Evolutionary conservation across 2,888 invertebrate genomes (phyloP).

Genomic region (Willowsia nigromaculata): DNA sequence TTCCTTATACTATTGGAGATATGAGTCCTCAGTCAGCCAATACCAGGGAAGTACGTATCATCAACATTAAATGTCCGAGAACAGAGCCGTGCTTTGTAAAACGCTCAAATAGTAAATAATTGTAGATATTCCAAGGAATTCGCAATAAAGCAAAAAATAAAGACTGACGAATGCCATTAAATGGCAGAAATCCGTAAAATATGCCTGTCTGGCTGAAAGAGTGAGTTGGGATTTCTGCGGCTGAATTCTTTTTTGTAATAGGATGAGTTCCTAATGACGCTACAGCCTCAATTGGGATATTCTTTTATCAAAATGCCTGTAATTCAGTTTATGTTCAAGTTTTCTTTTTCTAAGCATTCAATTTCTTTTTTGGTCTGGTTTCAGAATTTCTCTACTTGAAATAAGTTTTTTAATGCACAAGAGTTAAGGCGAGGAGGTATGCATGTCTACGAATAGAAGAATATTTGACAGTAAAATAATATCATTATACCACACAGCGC

Average conservation of each 20-base stretch:
- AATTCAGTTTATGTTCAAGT: neutral
- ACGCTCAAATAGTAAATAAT: neutral
- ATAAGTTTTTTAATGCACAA: neutral
- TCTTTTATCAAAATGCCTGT: constrained; percentile 13
- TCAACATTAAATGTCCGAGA: constrained; percentile 40
- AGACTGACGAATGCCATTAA: constrained; percentile 44
- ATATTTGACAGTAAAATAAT: constrained; percentile 31
- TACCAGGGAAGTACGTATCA: constrained; percentile 13
- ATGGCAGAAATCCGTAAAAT: constrained; percentile 59
- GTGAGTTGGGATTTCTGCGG: constrained; percentile 32
- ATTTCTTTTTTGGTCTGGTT: constrained; percentile 65
- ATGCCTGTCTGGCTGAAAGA: constrained; percentile 10
- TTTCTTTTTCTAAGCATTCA: constrained; percentile 14
- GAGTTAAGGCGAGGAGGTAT: constrained; percentile 6
- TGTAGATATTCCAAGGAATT: constrained; percentile 51
- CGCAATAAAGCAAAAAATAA: constrained; percentile 47
- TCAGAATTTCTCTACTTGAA: constrained; percentile 37
- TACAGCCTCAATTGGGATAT: neutral
- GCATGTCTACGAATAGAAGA: neutral
- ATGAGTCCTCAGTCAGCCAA: constrained; percentile 28
- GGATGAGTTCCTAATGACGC: constrained; percentile 41
- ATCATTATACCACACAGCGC: neutral
- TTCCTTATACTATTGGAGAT: constrained; percentile 23
- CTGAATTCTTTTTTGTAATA: constrained; percentile 25
- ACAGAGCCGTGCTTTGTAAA: constrained; percentile 7